Conservation (phyloP, 2,888 invertebrate genomes). For the Artemia sp. region DNA sequence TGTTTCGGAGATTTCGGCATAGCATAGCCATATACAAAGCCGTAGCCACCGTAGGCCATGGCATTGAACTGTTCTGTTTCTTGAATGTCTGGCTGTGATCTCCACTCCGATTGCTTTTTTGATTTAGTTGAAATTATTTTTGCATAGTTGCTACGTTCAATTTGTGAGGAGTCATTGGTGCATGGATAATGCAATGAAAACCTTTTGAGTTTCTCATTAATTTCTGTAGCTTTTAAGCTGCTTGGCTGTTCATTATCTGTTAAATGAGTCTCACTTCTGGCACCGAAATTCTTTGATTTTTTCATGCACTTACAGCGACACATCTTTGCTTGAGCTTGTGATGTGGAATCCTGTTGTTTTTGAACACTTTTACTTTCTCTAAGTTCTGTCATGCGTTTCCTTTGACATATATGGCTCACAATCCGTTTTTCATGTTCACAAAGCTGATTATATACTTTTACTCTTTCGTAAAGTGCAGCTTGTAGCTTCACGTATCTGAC, state of each 20-base stretch:
- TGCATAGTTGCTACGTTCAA: constrained; percentile 2
- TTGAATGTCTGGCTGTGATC: not conserved
- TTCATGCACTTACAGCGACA: constrained; percentile 3
- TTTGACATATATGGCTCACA: constrained; percentile 7
- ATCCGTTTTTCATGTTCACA: constrained; percentile 26
- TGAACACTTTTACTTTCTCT: constrained; percentile 10
- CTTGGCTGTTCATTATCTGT: not conserved
- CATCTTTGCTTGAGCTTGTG: not conserved
- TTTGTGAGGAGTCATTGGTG: not conserved
- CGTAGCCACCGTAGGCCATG: constrained; percentile 67
- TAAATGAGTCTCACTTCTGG: not conserved
- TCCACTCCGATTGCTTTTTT: constrained; percentile 4
- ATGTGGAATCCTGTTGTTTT: not conserved
- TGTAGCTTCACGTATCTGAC: constrained; percentile 81
- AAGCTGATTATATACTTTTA: constrained; percentile 31
- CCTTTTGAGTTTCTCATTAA: not conserved
- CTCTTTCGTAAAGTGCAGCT: constrained; percentile 60
- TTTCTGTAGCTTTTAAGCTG: not conserved
- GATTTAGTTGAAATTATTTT: not conserved
- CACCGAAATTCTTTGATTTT: not conserved
- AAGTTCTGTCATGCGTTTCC: constrained; percentile 1
- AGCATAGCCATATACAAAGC: constrained; percentile 61
- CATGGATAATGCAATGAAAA: constrained; percentile 8
- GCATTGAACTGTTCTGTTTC: constrained; percentile 38
- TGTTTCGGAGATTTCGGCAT: constrained; percentile 14